Percentiles rank a stretch among this genome's conserved stretches.
phyloP scores from a whole-genome alignment of 2,888 invertebrate species.

The Disparrhopalites patrizii region DNA sequence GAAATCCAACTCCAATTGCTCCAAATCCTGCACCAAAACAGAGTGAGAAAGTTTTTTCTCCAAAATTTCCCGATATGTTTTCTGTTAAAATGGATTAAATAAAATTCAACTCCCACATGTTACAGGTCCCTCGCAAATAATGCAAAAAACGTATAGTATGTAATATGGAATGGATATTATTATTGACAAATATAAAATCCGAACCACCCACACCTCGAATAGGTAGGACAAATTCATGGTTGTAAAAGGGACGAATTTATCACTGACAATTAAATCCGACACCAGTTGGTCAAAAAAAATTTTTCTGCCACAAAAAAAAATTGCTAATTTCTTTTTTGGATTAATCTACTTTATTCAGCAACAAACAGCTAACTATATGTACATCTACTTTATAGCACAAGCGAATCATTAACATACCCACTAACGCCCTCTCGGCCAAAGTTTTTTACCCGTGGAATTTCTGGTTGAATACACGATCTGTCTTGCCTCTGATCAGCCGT shows the following conservation, averaged over 20 bases:
- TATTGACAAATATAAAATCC: not conserved
- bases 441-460: slow-evolving; percentile 20
- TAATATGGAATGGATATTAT: not conserved
- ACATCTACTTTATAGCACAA: too few relatives aligned
- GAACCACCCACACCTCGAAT: not conserved
- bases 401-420: slow-evolving; percentile 17
- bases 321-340: too few relatives aligned
- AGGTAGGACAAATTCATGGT: slow-evolving; percentile 13
- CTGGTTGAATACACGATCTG: slow-evolving; percentile 23
- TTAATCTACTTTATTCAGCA: too few relatives aligned
- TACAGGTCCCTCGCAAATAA: not conserved
- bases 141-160: not conserved
- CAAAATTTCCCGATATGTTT: not conserved
- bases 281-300: slow-evolving; percentile 9
- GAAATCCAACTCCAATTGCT: not conserved
- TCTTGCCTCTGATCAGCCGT: slow-evolving; percentile 3
- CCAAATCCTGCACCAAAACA: not conserved
- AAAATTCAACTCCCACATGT: not conserved
- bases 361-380: too few relatives aligned
- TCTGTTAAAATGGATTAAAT: not conserved
- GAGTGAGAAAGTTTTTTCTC: not conserved
- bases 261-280: slow-evolving; percentile 2
- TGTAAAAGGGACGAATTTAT: slow-evolving; percentile 18
- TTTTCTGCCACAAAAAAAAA: too few relatives aligned
- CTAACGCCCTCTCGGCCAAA: slow-evolving; percentile 24